phyloP scores from a whole-genome alignment of 2,888 invertebrate species.

The Xanthostigma xanthostigma region DNA sequence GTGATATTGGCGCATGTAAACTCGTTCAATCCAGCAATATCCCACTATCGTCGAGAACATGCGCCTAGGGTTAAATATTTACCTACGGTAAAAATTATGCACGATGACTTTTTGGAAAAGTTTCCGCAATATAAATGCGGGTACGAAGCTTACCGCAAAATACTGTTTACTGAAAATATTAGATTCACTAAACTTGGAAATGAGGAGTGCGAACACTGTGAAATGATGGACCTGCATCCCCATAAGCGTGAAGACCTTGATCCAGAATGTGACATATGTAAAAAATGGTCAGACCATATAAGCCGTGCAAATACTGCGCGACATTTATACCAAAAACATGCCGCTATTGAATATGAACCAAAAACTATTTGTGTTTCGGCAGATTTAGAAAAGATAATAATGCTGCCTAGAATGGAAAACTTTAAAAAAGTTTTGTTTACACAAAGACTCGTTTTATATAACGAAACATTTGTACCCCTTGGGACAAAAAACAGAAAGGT shows the following conservation, averaged over 20 bases:
- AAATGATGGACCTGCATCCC: constrained; percentile 6
- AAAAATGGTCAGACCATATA: no score
- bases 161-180: constrained; percentile 5
- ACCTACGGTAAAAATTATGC: constrained; percentile 8
- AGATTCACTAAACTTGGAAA: no score
- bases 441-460: constrained; percentile 3
- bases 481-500: no score
- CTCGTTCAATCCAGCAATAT: constrained; percentile 6
- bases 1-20: no score
- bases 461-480: no score
- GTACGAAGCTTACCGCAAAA: constrained; percentile 7
- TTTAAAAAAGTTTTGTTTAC: constrained; percentile 7
- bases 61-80: constrained; percentile 6
- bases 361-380: no score
- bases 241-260: no score
- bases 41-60: constrained; percentile 6
- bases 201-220: constrained; percentile 5
- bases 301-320: no score
- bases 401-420: constrained; percentile 3
- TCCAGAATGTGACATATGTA: no score
- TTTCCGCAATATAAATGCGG: constrained; percentile 5
- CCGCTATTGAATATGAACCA: no score
- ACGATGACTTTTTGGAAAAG: constrained; percentile 6
- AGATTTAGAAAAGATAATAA: constrained; percentile 9
- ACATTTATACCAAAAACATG: no score